Conservation (phyloP, 2,797 vertebrate species). For the Cygnus olor region DNA sequence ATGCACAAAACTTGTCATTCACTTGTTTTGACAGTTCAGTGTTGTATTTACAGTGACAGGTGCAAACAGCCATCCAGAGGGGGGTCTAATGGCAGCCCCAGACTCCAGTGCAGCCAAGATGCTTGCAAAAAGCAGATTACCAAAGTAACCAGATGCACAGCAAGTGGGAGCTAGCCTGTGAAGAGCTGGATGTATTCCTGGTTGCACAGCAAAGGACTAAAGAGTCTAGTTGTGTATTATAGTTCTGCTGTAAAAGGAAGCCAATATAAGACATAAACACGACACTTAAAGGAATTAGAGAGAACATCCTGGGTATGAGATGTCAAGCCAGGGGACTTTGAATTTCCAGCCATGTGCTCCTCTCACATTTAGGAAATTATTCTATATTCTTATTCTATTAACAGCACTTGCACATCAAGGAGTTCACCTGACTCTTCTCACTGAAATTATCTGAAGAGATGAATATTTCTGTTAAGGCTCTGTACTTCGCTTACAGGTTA, state of each 20-base stretch:
- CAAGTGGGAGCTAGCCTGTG: neutral
- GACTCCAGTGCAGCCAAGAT: neutral
- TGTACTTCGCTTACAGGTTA: neutral
- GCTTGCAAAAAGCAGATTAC: neutral
- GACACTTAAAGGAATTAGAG: neutral
- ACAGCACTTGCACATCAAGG: neutral
- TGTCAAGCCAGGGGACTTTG: neutral
- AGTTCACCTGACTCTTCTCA: neutral
- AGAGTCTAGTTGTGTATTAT: neutral
- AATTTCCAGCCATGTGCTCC: fast-evolving
- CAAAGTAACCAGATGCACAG: neutral
- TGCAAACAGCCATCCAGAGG: neutral
- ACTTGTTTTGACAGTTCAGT: neutral
- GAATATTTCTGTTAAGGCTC: neutral
- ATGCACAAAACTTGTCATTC: neutral
- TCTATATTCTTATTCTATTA: neutral
- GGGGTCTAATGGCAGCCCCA: neutral
- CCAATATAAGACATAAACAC: neutral
- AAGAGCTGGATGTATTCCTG: neutral
- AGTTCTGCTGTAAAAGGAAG: neutral
- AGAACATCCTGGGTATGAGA: neutral
- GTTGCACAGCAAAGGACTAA: neutral
- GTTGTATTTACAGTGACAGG: neutral
- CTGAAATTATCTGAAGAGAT: neutral
- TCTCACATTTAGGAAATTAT: neutral